Evolutionary conservation across 1,140 invertebrate species (phyloP).

Genomic region (Formica selysi): DNA sequence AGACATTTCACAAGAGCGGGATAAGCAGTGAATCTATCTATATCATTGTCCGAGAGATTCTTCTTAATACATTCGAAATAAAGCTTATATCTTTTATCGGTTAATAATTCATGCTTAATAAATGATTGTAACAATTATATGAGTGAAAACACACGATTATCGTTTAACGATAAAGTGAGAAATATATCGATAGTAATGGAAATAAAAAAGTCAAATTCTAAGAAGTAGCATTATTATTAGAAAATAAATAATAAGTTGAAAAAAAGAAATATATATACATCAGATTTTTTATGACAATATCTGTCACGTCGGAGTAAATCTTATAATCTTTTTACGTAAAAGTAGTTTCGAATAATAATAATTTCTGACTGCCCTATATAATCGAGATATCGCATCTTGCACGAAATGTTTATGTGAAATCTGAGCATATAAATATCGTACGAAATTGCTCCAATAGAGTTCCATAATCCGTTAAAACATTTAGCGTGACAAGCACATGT

Average conservation of each 20-base stretch:
- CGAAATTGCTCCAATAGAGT: slow-evolving; percentile 40
- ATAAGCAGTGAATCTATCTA: not conserved
- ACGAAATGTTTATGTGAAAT: slow-evolving; percentile 52
- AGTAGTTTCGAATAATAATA: not conserved
- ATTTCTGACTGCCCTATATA: slow-evolving; percentile 40
- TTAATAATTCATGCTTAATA: not conserved
- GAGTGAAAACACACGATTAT: not conserved
- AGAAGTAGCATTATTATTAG: not conserved
- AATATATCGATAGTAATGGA: not conserved
- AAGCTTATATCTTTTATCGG: not conserved
- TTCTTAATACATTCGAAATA: not conserved
- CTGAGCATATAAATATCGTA: slow-evolving; percentile 38
- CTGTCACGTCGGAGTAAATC: slow-evolving; percentile 2
- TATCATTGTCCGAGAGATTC: not conserved
- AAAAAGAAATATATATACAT: not conserved
- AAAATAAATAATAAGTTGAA: not conserved
- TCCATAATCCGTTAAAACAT: slow-evolving; percentile 37
- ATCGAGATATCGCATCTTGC: slow-evolving; percentile 12
- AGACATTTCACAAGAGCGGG: not conserved
- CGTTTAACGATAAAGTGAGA: not conserved
- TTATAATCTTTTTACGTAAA: slow-evolving; percentile 18
- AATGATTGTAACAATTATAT: not conserved
- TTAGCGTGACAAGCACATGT: slow-evolving; percentile 35
- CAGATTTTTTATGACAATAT: not conserved
- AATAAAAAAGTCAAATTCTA: not conserved